Base-by-base conservation (phyloP, 1,140 invertebrate genomes). In the Bicyclus anynana region DNA sequence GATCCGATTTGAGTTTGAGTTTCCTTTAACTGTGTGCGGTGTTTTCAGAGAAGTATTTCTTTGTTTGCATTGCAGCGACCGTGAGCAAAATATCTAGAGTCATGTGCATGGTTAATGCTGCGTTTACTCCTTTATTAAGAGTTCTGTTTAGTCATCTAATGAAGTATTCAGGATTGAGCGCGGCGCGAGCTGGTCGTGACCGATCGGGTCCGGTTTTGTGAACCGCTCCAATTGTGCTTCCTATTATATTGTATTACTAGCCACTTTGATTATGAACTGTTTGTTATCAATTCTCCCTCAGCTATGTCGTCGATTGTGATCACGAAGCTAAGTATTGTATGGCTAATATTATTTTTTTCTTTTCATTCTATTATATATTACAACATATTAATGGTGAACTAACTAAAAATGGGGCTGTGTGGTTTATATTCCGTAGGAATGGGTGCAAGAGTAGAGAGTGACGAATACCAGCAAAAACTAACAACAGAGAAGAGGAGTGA, bases 121-220 rank as follows among this genome's bases (percentile, higher is more conserved):
- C 59, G 55, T 61, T 59, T 59, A 57, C 51, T 57, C 69, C 59
- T 73, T 74, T 77, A 80, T 76, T 74, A 74, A 66, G 70, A 69
- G 58, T 72, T 79, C 49, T 72, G 78, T 73, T 69, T 61, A 77
- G 78, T 85, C 80, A 85, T 74, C 77, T 85, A 79, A 85, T 85
- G 77, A 85, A 83, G 78, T 77, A 85, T 85, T 82, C 80, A 82
- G 66, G 59, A 54, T 53, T 60, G 68, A 69, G 69, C 66, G 57
- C 69, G 59, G 53, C 58, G 64, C 44, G 67, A 29, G 59, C 65
- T 54, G 38, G 44, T n/a, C 51, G 53, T 53, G 49, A 59, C 62
- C 61, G 55, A 60, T 63, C 60, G 55, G 53, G 65, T 64, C 60
- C 53, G 69, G 66, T 59, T 59, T 47, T 59, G 50, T 46, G 52